Base-by-base conservation (phyloP, 1,140 invertebrate species). In the Arion vulgaris region DNA sequence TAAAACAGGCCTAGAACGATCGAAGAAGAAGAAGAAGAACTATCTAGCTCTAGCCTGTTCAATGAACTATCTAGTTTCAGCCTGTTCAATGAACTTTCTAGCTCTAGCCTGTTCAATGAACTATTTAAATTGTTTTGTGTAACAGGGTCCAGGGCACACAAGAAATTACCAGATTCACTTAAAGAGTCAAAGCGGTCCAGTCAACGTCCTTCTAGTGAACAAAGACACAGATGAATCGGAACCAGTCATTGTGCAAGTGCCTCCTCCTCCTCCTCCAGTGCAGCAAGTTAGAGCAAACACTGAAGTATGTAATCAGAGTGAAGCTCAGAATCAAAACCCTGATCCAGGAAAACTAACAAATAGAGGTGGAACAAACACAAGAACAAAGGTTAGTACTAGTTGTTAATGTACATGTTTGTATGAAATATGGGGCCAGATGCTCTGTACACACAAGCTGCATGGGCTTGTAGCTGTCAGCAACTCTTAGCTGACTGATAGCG, bases 161-260 rank as follows among this genome's bases (percentile, higher is more conserved):
- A 92, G 90, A 81, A 92, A 92, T 77, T 94, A 93, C 85, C 93
- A 94, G 85, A 94, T 94, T 45, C 93, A 94, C 86, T 86, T 94
- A 45, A 94, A 94, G 88, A 94, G 94, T 77, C 88, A 91, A 17
- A 90, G 92, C 62, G 94, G 94, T 53, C 93, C 94, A 26, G 94
- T 95, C 76, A 91, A 93, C 91, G 94, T 94, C 0, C 86, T 94
- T 41, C 87, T 94, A 68, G 93, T 94, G 2, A 94, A 94, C 87
- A 93, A 94, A 88, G 93, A 94, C 75, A 87, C 93, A 74, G 93
- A 94, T 17, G 85, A 88, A 28, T 86, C 89, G 39, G 89, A 87
- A 82, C 93, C 93, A 39, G 88, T 93, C 0, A 92, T 92, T 53
- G 92, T 93, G 7, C 91, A 93, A 86, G 93, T 94, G 32, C 93